phyloP scores from a whole-genome alignment of 2,797 vertebrate genomes.

The Rhabdophis nuchalis region DNA sequence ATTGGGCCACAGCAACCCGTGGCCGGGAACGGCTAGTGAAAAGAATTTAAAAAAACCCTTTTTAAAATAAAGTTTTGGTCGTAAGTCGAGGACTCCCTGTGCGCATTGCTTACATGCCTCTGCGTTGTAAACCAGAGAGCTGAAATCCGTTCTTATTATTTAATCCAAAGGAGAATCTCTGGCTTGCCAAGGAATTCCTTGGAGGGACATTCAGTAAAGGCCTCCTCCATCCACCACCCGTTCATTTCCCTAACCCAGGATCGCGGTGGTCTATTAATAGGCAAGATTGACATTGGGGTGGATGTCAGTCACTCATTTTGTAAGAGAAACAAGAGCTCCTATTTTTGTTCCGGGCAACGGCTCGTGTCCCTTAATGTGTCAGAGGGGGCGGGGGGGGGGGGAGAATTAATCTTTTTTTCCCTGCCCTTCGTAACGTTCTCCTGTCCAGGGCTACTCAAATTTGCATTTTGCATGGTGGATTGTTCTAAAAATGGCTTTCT shows the following conservation, averaged over 20 bases:
- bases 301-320: not conserved
- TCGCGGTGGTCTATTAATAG: not conserved
- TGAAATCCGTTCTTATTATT: not conserved
- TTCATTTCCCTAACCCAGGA: not conserved
- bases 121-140: not conserved
- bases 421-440: not conserved
- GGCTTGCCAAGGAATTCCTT: not conserved
- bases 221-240: no score
- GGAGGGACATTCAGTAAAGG: not conserved
- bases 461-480: not conserved
- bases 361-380: not conserved
- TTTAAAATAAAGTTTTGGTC: no score
- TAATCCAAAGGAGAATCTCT: not conserved
- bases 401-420: not conserved
- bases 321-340: not conserved
- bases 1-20: no score
- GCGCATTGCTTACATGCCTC: not conserved
- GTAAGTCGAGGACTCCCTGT: not conserved
- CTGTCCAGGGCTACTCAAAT: not conserved
- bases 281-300: not conserved
- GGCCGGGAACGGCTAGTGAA: no score
- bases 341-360: not conserved
- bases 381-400: no score
- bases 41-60: no score
- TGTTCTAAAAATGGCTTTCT: not conserved